Evolutionary conservation across 2,797 vertebrate species (phyloP).

Genomic region (Todus mexicanus): DNA sequence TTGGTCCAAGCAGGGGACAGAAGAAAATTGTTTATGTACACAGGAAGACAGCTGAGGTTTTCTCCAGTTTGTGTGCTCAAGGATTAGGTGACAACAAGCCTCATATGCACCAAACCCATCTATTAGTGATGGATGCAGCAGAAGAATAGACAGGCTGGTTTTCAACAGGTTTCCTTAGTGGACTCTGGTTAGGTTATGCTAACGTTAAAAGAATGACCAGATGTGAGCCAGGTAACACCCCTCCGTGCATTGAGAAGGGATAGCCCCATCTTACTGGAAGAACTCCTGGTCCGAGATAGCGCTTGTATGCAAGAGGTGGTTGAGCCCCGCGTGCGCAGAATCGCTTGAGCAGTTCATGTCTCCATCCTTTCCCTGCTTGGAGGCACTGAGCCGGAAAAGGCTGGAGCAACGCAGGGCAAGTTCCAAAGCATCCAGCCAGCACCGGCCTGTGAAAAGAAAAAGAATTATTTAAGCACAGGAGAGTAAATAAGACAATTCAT

Average conservation of each 20-base stretch:
- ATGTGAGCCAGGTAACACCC: background rate
- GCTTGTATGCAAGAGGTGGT: slow-evolving; percentile 83
- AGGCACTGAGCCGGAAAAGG: slow-evolving; percentile 85
- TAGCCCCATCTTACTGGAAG: slow-evolving; percentile 81
- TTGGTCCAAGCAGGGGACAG: background rate
- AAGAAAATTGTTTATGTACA: background rate
- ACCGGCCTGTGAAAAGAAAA: slow-evolving; percentile 82
- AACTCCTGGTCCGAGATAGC: slow-evolving; percentile 84
- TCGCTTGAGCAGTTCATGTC: slow-evolving; percentile 84
- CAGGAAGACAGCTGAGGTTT: background rate
- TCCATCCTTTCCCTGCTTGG: slow-evolving; percentile 83
- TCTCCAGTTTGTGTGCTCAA: background rate
- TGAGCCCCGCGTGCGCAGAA: slow-evolving; percentile 79
- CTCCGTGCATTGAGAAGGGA: background rate
- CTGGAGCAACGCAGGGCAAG: slow-evolving; percentile 93
- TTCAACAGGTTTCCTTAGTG: background rate
- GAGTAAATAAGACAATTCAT: background rate
- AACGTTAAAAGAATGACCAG: background rate
- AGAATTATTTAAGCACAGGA: background rate
- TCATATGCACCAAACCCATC: background rate
- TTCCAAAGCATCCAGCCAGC: slow-evolving; percentile 98
- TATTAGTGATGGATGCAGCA: background rate
- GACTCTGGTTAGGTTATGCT: background rate
- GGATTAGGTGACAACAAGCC: background rate
- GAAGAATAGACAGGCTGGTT: background rate